These are phyloP conservation scores for Microcebus ravelobensis DNA, from an alignment of 2,113 vertebrate species.

Conservation along the genomic window DNA sequence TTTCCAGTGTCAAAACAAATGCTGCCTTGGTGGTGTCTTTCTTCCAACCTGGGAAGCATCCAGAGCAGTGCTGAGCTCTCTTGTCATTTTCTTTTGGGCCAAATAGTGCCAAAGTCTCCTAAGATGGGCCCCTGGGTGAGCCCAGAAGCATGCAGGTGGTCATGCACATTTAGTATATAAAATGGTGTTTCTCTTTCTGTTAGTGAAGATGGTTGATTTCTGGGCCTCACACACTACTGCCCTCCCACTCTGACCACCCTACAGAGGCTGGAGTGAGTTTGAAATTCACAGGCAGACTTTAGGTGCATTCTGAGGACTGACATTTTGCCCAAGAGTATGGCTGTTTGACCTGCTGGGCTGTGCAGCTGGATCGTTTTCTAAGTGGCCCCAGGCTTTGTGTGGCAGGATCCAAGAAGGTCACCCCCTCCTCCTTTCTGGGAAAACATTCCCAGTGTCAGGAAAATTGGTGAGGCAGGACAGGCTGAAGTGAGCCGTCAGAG, in stretches of 20 bases:
- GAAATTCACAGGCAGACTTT: background rate
- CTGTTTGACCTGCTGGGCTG: background rate
- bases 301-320: background rate
- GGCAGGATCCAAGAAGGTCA: background rate
- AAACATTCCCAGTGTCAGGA: constrained; percentile 24
- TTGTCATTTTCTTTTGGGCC: background rate
- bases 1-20: constrained; percentile 8
- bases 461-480: background rate
- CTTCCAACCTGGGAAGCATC: background rate
- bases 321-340: background rate
- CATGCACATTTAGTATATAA: background rate
- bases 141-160: background rate
- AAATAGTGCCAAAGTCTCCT: background rate
- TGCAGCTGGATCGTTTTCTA: background rate
- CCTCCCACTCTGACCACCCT: background rate
- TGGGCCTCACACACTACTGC: background rate
- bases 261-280: background rate
- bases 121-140: background rate
- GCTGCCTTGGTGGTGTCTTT: background rate
- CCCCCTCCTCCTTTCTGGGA: background rate
- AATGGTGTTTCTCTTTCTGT: background rate
- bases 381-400: background rate
- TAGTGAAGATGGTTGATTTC: background rate
- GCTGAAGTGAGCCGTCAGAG: background rate
- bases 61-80: background rate